Conservation (phyloP, 2,113 vertebrate species). For the Axis porcinus region DNA sequence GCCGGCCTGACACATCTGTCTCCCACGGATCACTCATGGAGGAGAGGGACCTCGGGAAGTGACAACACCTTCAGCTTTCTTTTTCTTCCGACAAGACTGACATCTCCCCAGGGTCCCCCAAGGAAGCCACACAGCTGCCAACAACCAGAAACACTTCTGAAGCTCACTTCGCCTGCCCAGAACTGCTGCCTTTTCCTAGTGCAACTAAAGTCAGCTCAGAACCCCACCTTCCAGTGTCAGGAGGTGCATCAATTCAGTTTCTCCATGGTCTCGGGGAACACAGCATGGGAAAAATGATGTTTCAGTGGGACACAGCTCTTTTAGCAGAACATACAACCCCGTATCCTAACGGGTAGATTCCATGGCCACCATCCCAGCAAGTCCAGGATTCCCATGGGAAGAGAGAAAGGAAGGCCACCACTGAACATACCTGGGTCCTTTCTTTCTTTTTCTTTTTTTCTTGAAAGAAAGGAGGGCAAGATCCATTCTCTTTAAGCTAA, state of each 20-base stretch:
- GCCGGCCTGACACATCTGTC: not conserved
- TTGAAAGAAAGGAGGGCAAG: not conserved
- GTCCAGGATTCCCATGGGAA: slow-evolving; percentile 62
- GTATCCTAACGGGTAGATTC: slow-evolving; percentile 41
- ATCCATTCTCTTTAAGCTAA: not conserved
- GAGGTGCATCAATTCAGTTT: slow-evolving; percentile 54
- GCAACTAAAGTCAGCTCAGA: not conserved
- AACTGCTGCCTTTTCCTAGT: not conserved
- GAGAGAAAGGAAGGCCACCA: slow-evolving; percentile 32
- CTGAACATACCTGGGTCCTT: not conserved
- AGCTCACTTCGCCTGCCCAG: not conserved
- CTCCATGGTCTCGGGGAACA: slow-evolving; percentile 67
- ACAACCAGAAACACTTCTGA: not conserved
- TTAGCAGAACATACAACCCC: slow-evolving; percentile 55
- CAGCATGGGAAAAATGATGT: slow-evolving; percentile 56
- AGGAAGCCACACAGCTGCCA: not conserved
- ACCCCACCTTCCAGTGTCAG: not conserved
- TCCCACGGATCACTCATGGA: not conserved
- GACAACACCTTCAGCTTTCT: not conserved
- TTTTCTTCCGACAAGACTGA: slow-evolving; percentile 2
- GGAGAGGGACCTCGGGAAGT: not conserved
- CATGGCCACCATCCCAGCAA: not conserved
- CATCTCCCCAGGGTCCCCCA: not conserved
- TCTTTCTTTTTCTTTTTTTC: slow-evolving; percentile 14
- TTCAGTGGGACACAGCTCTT: slow-evolving; percentile 52